These are phyloP conservation scores for Mechanitis mazaeus DNA, from an alignment of 2,888 invertebrate species.

Conservation along the genomic window DNA sequence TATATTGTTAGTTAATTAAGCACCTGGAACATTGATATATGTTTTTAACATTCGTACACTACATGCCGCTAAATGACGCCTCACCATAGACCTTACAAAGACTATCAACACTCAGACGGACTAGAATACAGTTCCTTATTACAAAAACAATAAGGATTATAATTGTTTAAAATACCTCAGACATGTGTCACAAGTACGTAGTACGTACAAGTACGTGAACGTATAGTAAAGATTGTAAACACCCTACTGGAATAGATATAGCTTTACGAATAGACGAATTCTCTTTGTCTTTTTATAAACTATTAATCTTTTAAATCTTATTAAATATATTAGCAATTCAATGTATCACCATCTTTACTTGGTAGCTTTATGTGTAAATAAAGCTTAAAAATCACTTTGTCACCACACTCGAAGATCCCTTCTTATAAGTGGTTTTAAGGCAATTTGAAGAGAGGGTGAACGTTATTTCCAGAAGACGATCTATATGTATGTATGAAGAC, in stretches of 20 bases:
- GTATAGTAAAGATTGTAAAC: not conserved
- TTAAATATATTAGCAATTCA: too few relatives aligned
- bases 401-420: conserved; percentile 39
- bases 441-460: conserved; percentile 38
- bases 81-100: conserved; percentile 5
- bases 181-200: conserved; percentile 13
- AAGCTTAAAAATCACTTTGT: conserved; percentile 59
- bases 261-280: conserved; percentile 1
- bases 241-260: not conserved
- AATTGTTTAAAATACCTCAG: not conserved
- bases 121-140: not conserved
- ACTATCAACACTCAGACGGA: not conserved
- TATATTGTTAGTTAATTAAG: too few relatives aligned
- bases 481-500: not conserved
- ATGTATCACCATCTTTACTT: too few relatives aligned
- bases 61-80: too few relatives aligned
- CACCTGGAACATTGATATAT: too few relatives aligned
- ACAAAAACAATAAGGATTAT: conserved; percentile 6
- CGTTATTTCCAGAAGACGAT: conserved; percentile 23
- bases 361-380: conserved; percentile 46
- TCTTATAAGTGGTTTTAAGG: conserved; percentile 42
- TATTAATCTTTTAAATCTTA: not conserved
- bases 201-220: not conserved
- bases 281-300: conserved; percentile 1
- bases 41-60: too few relatives aligned